phyloP scores from a whole-genome alignment of 2,113 vertebrate genomes.

The Speoplatyrhinus poulsoni region DNA sequence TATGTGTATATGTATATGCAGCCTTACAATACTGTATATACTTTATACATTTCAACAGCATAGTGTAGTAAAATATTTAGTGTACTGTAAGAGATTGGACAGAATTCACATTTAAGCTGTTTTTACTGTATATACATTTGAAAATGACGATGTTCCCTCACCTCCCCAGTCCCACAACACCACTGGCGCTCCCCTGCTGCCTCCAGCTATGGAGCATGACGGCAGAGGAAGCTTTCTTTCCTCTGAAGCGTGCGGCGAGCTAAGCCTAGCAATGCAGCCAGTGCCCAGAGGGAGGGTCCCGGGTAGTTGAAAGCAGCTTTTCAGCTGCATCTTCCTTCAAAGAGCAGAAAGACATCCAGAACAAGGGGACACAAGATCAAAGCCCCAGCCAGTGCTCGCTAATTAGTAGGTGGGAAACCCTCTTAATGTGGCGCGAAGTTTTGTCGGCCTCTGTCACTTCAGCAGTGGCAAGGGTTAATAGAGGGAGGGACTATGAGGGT shows the following conservation, averaged over 20 bases:
- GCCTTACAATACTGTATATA: no score
- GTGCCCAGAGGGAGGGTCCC: slow-evolving; percentile 53
- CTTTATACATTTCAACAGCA: no score
- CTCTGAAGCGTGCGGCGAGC: slow-evolving; percentile 52
- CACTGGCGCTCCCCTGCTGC: slow-evolving; percentile 7
- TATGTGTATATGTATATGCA: no score
- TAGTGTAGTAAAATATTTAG: no score
- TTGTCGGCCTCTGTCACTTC: slow-evolving; percentile 57
- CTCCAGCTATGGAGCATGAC: slow-evolving; percentile 31
- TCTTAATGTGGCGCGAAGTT: slow-evolving; percentile 62
- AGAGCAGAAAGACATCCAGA: slow-evolving; percentile 61
- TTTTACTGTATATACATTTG: no score
- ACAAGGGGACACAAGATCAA: slow-evolving; percentile 64
- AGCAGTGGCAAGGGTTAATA: slow-evolving; percentile 39
- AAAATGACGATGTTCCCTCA: no score
- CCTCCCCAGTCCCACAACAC: no score
- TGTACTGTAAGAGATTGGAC: no score
- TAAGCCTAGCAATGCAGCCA: slow-evolving; percentile 47
- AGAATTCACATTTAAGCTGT: no score
- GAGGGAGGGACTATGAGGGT: slow-evolving; percentile 40
- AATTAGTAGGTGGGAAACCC: slow-evolving; percentile 67
- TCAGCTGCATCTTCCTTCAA: slow-evolving; percentile 65
- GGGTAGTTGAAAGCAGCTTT: slow-evolving; percentile 66
- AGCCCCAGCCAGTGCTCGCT: slow-evolving; percentile 52
- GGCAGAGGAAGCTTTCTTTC: slow-evolving; percentile 45